A percentile compares a stretch with the other conserved stretches of the same genome.
phyloP scores from a whole-genome alignment of 2,113 vertebrate species.

The Mobula birostris region DNA sequence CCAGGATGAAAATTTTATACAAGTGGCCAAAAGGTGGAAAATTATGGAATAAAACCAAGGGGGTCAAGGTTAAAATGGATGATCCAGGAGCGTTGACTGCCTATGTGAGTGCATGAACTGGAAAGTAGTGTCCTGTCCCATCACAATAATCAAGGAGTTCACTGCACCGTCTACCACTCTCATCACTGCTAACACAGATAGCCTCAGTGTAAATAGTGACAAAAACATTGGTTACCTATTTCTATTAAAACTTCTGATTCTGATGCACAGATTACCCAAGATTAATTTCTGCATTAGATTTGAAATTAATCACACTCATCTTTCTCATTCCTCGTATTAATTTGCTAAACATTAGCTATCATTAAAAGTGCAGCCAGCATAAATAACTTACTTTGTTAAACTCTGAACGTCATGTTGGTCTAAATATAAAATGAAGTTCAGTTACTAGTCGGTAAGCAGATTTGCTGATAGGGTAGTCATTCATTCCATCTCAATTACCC shows the following conservation, averaged over 20 bases:
- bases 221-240: not conserved
- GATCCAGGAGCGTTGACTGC: not conserved
- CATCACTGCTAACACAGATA: not conserved
- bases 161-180: no score
- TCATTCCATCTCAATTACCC: not conserved
- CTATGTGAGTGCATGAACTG: not conserved
- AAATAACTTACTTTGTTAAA: not conserved
- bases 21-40: not conserved
- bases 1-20: no score
- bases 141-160: not conserved
- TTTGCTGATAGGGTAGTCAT: not conserved
- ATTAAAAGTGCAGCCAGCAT: not conserved
- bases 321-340: not conserved
- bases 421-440: not conserved
- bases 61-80: not conserved
- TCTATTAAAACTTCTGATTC: not conserved
- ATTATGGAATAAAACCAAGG: not conserved
- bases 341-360: constrained; percentile 7
- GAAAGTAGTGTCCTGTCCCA: no score
- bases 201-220: not conserved
- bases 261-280: not conserved
- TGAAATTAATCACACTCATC: not conserved
- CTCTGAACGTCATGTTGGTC: not conserved
- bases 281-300: not conserved
- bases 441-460: not conserved